Conservation (phyloP, 2,797 vertebrate species). For the Poecile montanus region DNA sequence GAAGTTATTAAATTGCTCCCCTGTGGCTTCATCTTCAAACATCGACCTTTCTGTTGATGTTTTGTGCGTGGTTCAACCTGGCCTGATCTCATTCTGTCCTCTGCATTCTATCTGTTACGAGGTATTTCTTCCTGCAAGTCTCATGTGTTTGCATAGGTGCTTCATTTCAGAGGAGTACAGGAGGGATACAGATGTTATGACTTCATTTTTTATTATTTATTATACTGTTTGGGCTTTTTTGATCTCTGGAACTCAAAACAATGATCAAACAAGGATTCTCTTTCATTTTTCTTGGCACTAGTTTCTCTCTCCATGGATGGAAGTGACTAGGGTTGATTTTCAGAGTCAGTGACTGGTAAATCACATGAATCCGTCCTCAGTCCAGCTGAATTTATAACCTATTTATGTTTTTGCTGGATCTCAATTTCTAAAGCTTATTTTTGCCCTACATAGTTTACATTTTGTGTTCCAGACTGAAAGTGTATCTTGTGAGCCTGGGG, state of each 20-base stretch:
- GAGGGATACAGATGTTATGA: background rate
- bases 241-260: constrained; percentile 21
- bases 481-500: background rate
- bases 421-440: background rate
- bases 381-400: background rate
- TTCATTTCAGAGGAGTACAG: background rate
- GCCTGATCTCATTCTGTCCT: background rate
- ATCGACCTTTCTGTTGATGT: accelerated
- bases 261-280: background rate
- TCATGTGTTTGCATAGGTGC: background rate
- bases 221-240: constrained; percentile 3
- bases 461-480: background rate
- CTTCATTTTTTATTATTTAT: constrained; percentile 18
- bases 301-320: background rate
- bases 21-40: background rate
- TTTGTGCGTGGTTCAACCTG: background rate
- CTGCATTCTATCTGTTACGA: background rate
- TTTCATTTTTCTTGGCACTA: constrained; percentile 28
- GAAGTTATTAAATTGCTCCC: background rate
- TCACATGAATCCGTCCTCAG: background rate
- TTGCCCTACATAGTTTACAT: background rate
- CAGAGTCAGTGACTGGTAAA: background rate
- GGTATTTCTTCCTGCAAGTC: background rate
- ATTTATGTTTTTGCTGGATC: background rate
- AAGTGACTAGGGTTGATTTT: background rate